Evolutionary conservation across 2,113 vertebrate genomes (phyloP).

Genomic region (Noctilio leporinus): DNA sequence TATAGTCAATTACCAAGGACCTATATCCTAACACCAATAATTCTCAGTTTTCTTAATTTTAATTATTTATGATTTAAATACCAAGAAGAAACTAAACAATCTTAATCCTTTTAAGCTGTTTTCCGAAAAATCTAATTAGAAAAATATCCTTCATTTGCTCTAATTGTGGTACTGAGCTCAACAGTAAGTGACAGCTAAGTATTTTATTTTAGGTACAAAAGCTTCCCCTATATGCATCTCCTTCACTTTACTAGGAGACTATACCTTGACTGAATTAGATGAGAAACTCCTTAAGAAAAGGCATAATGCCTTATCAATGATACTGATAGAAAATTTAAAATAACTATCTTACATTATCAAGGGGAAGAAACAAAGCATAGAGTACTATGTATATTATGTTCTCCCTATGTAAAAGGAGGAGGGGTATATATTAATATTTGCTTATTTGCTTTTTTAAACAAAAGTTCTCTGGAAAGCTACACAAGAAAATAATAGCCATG

Average conservation of each 20-base stretch:
- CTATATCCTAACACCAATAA: neutral
- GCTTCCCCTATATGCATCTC: neutral
- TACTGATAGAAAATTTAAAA: neutral
- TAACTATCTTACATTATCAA: neutral
- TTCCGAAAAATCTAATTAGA: neutral
- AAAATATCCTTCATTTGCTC: neutral
- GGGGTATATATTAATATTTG: neutral
- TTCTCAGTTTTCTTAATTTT: constrained; percentile 1
- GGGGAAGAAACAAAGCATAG: neutral
- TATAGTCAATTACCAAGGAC: neutral
- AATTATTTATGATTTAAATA: constrained; percentile 1
- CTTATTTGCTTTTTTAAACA: neutral
- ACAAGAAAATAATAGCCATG: neutral
- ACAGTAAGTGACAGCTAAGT: neutral
- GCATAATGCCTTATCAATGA: neutral
- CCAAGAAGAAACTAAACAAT: neutral
- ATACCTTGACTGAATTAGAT: neutral
- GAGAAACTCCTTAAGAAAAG: neutral
- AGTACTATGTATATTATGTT: neutral
- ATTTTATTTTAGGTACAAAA: neutral
- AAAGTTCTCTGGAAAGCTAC: neutral
- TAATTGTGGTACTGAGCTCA: neutral
- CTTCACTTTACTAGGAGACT: neutral
- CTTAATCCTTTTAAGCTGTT: neutral
- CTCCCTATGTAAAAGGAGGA: neutral